Percentiles rank a stretch among this genome's conserved stretches.
Conservation (phyloP, 1,140 invertebrate species). For the Sweltsa coloradensis region DNA sequence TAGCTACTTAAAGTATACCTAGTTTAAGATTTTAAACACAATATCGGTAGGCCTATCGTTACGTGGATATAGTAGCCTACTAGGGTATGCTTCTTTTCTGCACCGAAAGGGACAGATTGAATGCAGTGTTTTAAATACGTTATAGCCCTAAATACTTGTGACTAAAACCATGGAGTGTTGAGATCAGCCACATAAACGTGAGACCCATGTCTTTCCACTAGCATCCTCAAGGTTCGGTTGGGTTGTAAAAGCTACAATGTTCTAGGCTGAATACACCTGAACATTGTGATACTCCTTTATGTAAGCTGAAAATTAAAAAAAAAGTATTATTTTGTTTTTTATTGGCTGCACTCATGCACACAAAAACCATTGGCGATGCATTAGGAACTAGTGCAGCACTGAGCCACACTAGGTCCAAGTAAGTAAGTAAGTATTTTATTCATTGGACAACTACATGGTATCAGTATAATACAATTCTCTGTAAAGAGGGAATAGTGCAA, state of each 20-base stretch:
- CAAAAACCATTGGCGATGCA: not conserved
- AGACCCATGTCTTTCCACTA: slow-evolving; percentile 52
- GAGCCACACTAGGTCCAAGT: no score
- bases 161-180: slow-evolving; percentile 70
- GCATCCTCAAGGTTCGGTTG: slow-evolving; percentile 52
- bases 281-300: slow-evolving; percentile 40
- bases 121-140: no score
- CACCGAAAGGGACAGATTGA: no score
- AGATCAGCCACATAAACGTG: slow-evolving; percentile 79
- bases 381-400: no score
- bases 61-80: no score
- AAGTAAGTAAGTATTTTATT: not conserved
- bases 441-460: not conserved
- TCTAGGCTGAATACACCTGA: slow-evolving; percentile 62
- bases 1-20: no score
- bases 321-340: not conserved
- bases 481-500: not conserved
- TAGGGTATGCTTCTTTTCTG: no score
- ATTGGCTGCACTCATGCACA: not conserved
- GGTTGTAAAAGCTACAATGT: slow-evolving; percentile 70
- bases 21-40: no score
- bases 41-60: no score
- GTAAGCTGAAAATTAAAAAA: slow-evolving; percentile 26
- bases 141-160: slow-evolving; percentile 57
- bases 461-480: not conserved